These are phyloP conservation scores for Porites cylindrica DNA, from an alignment of 92 coral and sea anemone species.

Conservation along the genomic window DNA sequence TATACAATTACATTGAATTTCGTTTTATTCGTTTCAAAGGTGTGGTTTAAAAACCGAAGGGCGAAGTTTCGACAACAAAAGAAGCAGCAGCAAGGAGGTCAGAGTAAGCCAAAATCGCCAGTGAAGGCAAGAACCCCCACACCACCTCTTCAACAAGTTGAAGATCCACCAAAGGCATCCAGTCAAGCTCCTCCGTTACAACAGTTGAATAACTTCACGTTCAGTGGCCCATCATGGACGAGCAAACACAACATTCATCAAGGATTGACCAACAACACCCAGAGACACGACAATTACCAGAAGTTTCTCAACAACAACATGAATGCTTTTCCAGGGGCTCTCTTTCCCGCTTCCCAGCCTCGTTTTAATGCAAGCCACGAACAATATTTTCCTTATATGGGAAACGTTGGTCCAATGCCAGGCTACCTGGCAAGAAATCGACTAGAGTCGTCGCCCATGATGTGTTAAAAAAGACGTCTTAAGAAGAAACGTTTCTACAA, in stretches of 20 bases:
- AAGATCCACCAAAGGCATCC: slow-evolving; percentile 12
- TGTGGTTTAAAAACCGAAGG: slow-evolving; percentile 97
- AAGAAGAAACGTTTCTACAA: no score
- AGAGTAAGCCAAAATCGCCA: slow-evolving; percentile 83
- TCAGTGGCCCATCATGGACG: slow-evolving; percentile 18
- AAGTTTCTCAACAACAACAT: slow-evolving; percentile 32
- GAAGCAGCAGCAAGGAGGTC: slow-evolving; percentile 71
- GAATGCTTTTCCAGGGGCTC: slow-evolving; percentile 18
- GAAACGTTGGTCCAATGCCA: slow-evolving; percentile 19
- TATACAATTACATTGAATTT: no score
- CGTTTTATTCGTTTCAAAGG: slow-evolving; percentile 54
- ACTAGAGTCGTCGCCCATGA: slow-evolving; percentile 24
- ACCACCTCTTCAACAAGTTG: slow-evolving; percentile 42
- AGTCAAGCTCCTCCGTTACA: slow-evolving; percentile 12
- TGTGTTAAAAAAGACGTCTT: slow-evolving; percentile 14
- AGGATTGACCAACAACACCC: slow-evolving; percentile 26
- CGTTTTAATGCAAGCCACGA: slow-evolving; percentile 27
- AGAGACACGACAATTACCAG: slow-evolving; percentile 42
- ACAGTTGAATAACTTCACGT: slow-evolving; percentile 31
- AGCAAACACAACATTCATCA: slow-evolving; percentile 32
- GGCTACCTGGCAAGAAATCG: slow-evolving; percentile 25
- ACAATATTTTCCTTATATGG: slow-evolving; percentile 38
- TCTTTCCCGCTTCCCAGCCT: slow-evolving; percentile 26
- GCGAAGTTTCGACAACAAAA: slow-evolving; percentile 93
- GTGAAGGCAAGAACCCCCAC: slow-evolving; percentile 82